Conservation (phyloP, 2,113 vertebrate species). For the Epinephelus cyanopodus region DNA sequence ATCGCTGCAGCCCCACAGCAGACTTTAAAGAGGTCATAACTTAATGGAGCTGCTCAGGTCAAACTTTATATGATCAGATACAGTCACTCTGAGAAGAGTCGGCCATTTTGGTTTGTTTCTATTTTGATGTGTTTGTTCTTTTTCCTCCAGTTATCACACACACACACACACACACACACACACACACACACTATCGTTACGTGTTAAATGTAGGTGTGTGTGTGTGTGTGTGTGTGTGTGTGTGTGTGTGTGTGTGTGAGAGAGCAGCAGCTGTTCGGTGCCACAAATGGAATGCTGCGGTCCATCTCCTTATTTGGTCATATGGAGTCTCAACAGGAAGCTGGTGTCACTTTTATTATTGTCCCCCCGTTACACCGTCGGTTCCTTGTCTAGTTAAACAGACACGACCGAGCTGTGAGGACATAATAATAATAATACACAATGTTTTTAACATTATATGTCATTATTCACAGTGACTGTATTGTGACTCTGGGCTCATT, state of each 20-base stretch:
- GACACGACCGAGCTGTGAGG: accelerated
- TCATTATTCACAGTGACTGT: accelerated
- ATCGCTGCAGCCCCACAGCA: no score
- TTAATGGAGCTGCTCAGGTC: no score
- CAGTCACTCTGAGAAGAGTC: no score
- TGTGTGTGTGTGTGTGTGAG: neutral
- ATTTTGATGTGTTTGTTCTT: no score
- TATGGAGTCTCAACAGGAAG: constrained; percentile 65
- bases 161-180: no score
- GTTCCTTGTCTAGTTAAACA: neutral
- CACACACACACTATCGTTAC: no score
- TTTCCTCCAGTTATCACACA: no score
- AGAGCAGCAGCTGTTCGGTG: constrained; percentile 69
- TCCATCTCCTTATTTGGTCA: constrained; percentile 80
- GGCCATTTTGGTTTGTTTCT: no score
- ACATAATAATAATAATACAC: accelerated
- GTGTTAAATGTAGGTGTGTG: no score
- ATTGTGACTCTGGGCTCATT: accelerated
- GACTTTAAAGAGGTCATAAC: no score
- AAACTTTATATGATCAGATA: no score
- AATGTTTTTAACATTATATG: neutral
- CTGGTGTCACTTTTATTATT: constrained; percentile 76
- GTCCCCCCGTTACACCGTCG: neutral
- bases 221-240: constrained; percentile 12
- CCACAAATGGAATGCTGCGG: constrained; percentile 67